Evolutionary conservation across 1,140 invertebrate genomes (phyloP), one percentile per base, ranked within the genome.

Genomic region (Neuroterus valhalla): DNA sequence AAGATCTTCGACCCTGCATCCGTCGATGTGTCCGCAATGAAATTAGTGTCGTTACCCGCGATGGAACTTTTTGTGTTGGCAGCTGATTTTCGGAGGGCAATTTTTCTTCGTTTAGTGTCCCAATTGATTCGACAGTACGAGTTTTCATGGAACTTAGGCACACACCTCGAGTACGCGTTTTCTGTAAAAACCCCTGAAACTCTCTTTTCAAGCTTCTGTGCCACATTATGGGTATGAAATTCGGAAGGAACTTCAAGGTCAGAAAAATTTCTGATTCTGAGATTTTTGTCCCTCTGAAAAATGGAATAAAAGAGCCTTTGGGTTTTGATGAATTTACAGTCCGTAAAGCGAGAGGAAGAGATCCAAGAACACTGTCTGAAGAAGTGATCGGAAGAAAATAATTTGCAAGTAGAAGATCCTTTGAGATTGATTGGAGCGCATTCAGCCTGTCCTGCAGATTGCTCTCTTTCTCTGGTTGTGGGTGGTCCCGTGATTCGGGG

Each of bases 401-500:
- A 68, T 43, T 70, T 52, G 52, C 15, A 69, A 52, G 12, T 71
- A 14, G 19, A 38, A n/a, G 44, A 72, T 38, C 31, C 31, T 38
- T 38, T 38, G 31, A 38, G 31, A 38, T 8, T 38, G 31, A 38
- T 38, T 38, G 31, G 31, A 38, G 31, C 31, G 14, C 72, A 62
- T 76, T 55, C 69, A n/a, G 74, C 50, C 68, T 23, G 72, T 74
- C 62, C 68, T 62, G 79, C 50, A 72, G 70, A 38, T 78, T 52
- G 71, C 74, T 43, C 75, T 76, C 62, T 74, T 75, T 83, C 48
- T 50, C 26, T 75, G 70, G 71, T 85, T 73, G 82, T 83, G 76
- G 84, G 76, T 85, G 84, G 83, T 84, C 78, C 79, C 85, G 86
- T 82, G 78, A 82, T 74, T 81, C 74, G 81, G 80, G 82, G 73